Conservation (phyloP, 2,888 invertebrate species). For the Helleia helle region DNA sequence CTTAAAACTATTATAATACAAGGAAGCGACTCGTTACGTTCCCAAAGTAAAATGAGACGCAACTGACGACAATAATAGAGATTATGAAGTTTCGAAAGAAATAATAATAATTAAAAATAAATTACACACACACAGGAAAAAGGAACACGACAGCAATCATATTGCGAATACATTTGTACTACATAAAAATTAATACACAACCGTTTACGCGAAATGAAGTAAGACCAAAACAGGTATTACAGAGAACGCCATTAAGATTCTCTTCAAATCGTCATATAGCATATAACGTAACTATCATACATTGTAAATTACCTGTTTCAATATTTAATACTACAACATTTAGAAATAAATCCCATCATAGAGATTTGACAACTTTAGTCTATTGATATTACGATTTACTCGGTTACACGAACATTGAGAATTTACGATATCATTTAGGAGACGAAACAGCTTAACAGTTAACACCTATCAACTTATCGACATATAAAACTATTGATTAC, state of each 20-base stretch:
- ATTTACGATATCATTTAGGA: slow-evolving; percentile 60
- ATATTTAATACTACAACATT: slow-evolving; percentile 67
- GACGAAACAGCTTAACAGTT: slow-evolving; percentile 66
- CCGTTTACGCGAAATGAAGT: slow-evolving; percentile 73
- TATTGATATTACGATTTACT: slow-evolving; percentile 66
- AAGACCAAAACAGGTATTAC: slow-evolving; percentile 42
- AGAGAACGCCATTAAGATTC: slow-evolving; percentile 17
- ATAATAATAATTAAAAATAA: slow-evolving; percentile 64
- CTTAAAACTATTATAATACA: slow-evolving; percentile 9
- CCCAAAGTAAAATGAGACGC: slow-evolving; percentile 13
- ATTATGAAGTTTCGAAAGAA: slow-evolving; percentile 41
- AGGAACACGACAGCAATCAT: slow-evolving; percentile 73
- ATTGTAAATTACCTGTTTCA: slow-evolving; percentile 41
- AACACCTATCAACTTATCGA: slow-evolving; percentile 34
- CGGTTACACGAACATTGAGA: slow-evolving; percentile 51
- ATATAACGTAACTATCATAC: slow-evolving; percentile 19
- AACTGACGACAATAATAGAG: slow-evolving; percentile 40
- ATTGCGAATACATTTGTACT: slow-evolving; percentile 75
- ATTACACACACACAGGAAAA: slow-evolving; percentile 63
- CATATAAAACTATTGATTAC: slow-evolving; percentile 53
- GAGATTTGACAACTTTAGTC: slow-evolving; percentile 67
- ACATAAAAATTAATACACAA: slow-evolving; percentile 74
- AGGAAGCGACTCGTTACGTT: slow-evolving; percentile 7
- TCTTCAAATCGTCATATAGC: slow-evolving; percentile 12
- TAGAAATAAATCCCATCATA: slow-evolving; percentile 69